Evolutionary conservation across 2,888 invertebrate genomes (phyloP), one percentile per base, ranked within the genome.

Genomic region (Aspidapion aeneum): DNA sequence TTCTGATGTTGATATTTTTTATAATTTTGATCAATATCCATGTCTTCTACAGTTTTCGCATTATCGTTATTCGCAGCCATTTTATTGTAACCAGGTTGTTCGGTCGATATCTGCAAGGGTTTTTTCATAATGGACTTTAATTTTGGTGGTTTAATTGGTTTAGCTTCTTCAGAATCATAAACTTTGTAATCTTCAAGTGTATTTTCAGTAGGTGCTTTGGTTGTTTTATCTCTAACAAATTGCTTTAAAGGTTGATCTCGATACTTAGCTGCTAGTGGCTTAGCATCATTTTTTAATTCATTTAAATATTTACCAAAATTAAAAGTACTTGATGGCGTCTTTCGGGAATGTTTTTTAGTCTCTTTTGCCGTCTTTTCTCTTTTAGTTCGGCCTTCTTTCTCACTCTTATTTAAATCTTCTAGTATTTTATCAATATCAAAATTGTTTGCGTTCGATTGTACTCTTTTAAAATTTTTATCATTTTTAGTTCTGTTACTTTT

Each of bases 51-150:
- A 50, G 5, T 20, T 22, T n/a, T 18, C 9, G 17, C 1, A 1
- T 49, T 35, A 20, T 50, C 52, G 2, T 55, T 35, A 5, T 35
- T 57, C n/a, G n/a, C n/a, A n/a, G n/a, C n/a, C n/a, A n/a, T n/a
- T 48, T 55, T 50, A 20, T 12, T 2, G 5, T 18, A 19, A 50
- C 9, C 16, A 16, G 5, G 20, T 56, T 59, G 21, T 18, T 55
- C 17, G 19, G 66, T 58, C 51, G 50, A 65, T 17, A 73, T 68
- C 1, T 67, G 66, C 50, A 72, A 56, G 51, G 72, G 70, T 61
- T 71, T 69, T 48, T 66, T 71, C 19, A 70, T 57, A 20, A 66
- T 63, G 12, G 66, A 66, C 21, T 63, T 60, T 16, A 56, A 18
- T 57, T 63, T 50, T 16, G 16, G 5, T 1, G 49, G 56, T 16